Evolutionary conservation across 2,888 invertebrate genomes (phyloP), one percentile per base, ranked within the genome.

Genomic region (Thecophora atra): DNA sequence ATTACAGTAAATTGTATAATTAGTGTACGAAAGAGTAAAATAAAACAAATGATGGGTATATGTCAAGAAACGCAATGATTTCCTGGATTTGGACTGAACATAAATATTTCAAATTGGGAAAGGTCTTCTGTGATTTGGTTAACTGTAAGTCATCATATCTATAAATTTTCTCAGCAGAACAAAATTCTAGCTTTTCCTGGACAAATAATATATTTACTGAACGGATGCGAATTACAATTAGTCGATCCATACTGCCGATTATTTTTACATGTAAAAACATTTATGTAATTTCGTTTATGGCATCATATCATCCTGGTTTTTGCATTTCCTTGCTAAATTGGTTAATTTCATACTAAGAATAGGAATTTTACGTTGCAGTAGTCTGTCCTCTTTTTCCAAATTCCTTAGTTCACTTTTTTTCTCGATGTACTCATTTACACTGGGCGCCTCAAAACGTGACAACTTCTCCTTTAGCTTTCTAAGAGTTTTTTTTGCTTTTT

Each of bases 51-150:
- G 94, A 94, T 80, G 95, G 94, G 81, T 94, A 92, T 82, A 90
- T 92, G 78, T 93, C 92, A 21, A 88, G 91, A 92, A 92, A 78
- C 82, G 87, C 8, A 90, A 90, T 83, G 90, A 91, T 81, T 74
- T 87, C 69, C 86, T 86, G 24, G 86, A 86, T 8, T 75, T 87
- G 70, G 87, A 94, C 96, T 5, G 90, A 98, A 81, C 93, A 96
- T 17, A 99, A 99, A 87, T 98, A 98, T 87, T 99, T 98, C 87
- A 98, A 98, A 89, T 98, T 72, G 98, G 98, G 88, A 93, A 97
- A 84, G 96, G 97, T 66, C 89, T 98, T 69, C 89, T 98, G 17
- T 97, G 97, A 11, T 98, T 94, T 87, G 98, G 97, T 94, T 94
- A 87, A 87, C 89, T n/a, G n/a, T n/a, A n/a, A n/a, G n/a, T n/a